Percentiles rank a stretch among this genome's conserved stretches.
Conservation (phyloP, 2,113 vertebrate genomes). For the Toxostoma redivivum region DNA sequence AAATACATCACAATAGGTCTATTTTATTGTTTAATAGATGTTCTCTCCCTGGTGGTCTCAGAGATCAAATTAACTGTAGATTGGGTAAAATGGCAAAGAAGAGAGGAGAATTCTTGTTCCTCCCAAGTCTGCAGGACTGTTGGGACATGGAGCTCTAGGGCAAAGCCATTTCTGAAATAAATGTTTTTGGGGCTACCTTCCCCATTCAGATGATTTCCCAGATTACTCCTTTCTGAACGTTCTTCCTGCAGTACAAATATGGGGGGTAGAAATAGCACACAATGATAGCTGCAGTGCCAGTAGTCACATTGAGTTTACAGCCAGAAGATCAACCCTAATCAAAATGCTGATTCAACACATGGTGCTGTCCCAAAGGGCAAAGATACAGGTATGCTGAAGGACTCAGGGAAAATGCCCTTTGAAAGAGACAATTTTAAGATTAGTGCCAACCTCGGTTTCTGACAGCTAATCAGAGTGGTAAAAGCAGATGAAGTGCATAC, state of each 20-base stretch:
- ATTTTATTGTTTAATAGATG: constrained; percentile 63
- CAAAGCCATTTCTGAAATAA: constrained; percentile 22
- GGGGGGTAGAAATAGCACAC: not conserved
- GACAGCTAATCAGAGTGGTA: not conserved
- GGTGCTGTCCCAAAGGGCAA: not conserved
- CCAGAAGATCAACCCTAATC: not conserved
- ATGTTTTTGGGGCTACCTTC: not conserved
- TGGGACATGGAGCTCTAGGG: not conserved
- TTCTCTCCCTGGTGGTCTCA: constrained; percentile 41
- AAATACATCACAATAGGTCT: constrained; percentile 59
- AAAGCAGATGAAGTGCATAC: not conserved
- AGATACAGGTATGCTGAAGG: not conserved
- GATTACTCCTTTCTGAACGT: not conserved
- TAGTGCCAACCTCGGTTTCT: not conserved
- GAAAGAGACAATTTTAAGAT: not conserved
- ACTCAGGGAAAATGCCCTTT: not conserved
- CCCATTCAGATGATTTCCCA: not conserved
- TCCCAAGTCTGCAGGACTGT: not conserved
- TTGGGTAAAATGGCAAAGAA: not conserved
- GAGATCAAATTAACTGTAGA: constrained; percentile 41
- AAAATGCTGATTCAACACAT: not conserved
- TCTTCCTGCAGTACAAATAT: not conserved
- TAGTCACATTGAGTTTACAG: not conserved
- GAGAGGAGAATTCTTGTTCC: not conserved
- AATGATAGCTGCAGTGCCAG: not conserved